phyloP scores from a whole-genome alignment of 2,888 invertebrate species.

The Agrochola lota region DNA sequence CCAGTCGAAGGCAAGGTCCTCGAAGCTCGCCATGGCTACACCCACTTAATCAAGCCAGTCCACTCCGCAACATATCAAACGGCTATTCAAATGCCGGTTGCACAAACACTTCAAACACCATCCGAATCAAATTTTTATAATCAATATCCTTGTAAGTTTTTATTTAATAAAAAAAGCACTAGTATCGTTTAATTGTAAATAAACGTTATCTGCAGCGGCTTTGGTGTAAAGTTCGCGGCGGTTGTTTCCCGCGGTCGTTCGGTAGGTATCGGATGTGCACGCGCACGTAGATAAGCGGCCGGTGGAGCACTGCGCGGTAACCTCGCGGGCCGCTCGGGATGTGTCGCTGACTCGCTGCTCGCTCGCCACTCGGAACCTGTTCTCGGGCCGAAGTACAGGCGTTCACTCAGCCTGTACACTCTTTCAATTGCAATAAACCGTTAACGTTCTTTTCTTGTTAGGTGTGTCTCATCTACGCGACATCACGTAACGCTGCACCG shows the following conservation, averaged over 20 bases:
- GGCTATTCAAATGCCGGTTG: slow-evolving; percentile 66
- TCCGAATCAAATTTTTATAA: slow-evolving; percentile 64
- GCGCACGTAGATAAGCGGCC: slow-evolving; percentile 85
- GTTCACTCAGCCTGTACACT: slow-evolving; percentile 80
- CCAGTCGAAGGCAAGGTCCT: slow-evolving; percentile 92
- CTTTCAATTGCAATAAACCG: slow-evolving; percentile 90
- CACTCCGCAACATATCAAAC: slow-evolving; percentile 77
- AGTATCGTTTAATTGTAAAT: slow-evolving; percentile 67
- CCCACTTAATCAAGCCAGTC: slow-evolving; percentile 76
- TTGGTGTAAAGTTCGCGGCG: slow-evolving; percentile 72
- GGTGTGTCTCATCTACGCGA: slow-evolving; percentile 82
- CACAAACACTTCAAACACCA: slow-evolving; percentile 82
- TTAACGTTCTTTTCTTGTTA: slow-evolving; percentile 84
- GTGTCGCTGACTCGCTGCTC: slow-evolving; percentile 78
- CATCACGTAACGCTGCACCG: slow-evolving; percentile 81
- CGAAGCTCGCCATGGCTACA: slow-evolving; percentile 91
- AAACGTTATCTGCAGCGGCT: slow-evolving; percentile 68
- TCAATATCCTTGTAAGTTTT: slow-evolving; percentile 52
- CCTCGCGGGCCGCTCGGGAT: slow-evolving; percentile 82
- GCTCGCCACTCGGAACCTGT: slow-evolving; percentile 83
- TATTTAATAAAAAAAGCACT: slow-evolving; percentile 54
- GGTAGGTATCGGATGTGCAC: slow-evolving; percentile 74
- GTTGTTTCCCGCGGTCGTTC: slow-evolving; percentile 70
- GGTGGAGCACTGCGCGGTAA: slow-evolving; percentile 85
- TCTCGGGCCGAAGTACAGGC: slow-evolving; percentile 78